Evolutionary conservation across 2,113 vertebrate species (phyloP).

Genomic region (Falcunculus frontatus): DNA sequence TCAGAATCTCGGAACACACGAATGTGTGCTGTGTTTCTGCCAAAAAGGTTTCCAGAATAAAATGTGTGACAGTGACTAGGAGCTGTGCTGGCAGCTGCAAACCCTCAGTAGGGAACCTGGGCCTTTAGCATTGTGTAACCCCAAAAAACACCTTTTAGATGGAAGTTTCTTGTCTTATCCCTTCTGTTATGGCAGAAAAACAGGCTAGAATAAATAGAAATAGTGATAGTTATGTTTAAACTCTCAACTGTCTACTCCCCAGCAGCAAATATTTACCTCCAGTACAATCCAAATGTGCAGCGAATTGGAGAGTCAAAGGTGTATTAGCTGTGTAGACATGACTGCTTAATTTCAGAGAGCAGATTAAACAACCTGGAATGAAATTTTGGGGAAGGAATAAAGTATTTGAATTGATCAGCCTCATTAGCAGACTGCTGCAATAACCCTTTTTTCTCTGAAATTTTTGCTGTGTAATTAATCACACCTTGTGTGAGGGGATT

Average conservation of each 20-base stretch:
- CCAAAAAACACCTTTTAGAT: not conserved
- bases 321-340: conserved; percentile 68
- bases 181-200: not conserved
- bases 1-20: not conserved
- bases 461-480: conserved; percentile 1
- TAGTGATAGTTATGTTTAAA: conserved; percentile 45
- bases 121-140: not conserved
- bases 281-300: conserved; percentile 60
- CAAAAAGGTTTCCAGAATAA: not conserved
- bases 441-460: not conserved
- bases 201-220: conserved; percentile 17
- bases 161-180: not conserved
- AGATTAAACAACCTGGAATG: conserved; percentile 54
- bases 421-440: conserved; percentile 37
- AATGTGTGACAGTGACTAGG: fast-evolving
- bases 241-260: not conserved
- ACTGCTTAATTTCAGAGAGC: conserved; percentile 68
- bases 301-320: conserved; percentile 71
- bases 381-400: not conserved
- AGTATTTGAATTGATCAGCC: conserved; percentile 50
- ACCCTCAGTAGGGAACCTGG: not conserved
- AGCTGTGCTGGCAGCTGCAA: not conserved
- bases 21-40: not conserved
- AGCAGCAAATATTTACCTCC: conserved; percentile 63
- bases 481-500: not conserved